A percentile compares a stretch with the other conserved stretches of the same genome.
Conservation (phyloP, 1,140 invertebrate species). For the Trichoplusia ni region DNA sequence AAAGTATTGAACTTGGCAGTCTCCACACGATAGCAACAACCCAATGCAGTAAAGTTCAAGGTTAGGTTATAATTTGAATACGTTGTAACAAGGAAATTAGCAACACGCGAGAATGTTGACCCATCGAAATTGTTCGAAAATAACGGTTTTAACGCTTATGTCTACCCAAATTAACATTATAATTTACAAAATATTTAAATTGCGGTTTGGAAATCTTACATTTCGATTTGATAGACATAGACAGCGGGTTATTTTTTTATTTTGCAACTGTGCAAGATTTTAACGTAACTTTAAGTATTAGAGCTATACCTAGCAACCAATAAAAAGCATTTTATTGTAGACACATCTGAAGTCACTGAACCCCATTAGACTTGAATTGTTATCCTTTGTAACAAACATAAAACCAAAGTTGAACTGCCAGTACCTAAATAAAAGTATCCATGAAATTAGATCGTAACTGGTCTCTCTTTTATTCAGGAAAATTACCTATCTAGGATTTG, state of each 20-base stretch:
- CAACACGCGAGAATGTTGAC: neutral
- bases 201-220: no score
- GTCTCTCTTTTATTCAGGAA: neutral
- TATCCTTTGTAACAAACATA: no score
- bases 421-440: neutral
- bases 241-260: no score
- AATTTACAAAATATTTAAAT: no score
- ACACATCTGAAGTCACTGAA: no score
- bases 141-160: neutral
- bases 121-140: neutral
- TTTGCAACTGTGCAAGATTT: no score
- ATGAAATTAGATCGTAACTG: neutral
- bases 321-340: neutral
- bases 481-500: no score
- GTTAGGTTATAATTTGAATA: slow-evolving; percentile 2
- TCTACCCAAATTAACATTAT: no score
- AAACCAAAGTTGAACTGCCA: slow-evolving; percentile 5
- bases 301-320: no score
- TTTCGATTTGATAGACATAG: no score
- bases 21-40: neutral
- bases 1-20: slow-evolving; percentile 7
- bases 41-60: slow-evolving; percentile 4
- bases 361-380: no score
- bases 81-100: neutral
- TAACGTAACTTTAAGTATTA: no score